Base-by-base conservation (phyloP, 2,888 invertebrate species). In the Hypolimnas misippus region DNA sequence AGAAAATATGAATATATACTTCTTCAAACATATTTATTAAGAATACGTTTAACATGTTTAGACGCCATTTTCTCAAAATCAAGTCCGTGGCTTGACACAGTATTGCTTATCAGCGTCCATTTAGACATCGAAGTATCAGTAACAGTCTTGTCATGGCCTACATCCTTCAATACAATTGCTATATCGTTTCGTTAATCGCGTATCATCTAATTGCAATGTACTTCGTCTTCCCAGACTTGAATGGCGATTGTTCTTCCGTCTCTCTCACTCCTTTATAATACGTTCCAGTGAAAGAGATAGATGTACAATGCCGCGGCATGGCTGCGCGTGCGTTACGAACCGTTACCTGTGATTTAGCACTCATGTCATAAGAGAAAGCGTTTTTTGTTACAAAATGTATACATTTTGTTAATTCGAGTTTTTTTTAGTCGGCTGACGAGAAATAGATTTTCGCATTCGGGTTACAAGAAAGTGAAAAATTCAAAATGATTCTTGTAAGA, bases 181-280 rank as follows among this genome's bases (percentile, higher is more conserved):
- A 66, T 71, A 77, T 74, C 70, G 76, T 76, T 77, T 74, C 75
- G 79, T 78, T 81, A 81, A 81, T 83, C 78, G 76, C 75, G 73
- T 64, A 50, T 69, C 69, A 69, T 68, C 63, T 74, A 73, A 81
- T 79, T 79, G 77, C 71, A 78, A 74, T 80, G 72, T 78, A 78
- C 78, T 79, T 79, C 82, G 81, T 82, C 77, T 81, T 81, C 76
- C 78, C 76, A 78, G 74, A 77, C 72, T 76, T 85, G 80, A 84
- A 84, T 86, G 81, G 78, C 77, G 74, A 83, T 86, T 86, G 85
- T 86, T 87, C 57, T 68, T 59, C 40, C 57, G 16, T 83, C 84
- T 75, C 80, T 7, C 72, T 85, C 75, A 35, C 67, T 58, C 76
- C 1, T 25, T 1, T 0, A 0, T 1, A 12, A 49, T 54, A 10